Evolutionary conservation across 2,888 invertebrate genomes (phyloP), one percentile per base, ranked within the genome.

Genomic region (Steinernema carpocapsae): DNA sequence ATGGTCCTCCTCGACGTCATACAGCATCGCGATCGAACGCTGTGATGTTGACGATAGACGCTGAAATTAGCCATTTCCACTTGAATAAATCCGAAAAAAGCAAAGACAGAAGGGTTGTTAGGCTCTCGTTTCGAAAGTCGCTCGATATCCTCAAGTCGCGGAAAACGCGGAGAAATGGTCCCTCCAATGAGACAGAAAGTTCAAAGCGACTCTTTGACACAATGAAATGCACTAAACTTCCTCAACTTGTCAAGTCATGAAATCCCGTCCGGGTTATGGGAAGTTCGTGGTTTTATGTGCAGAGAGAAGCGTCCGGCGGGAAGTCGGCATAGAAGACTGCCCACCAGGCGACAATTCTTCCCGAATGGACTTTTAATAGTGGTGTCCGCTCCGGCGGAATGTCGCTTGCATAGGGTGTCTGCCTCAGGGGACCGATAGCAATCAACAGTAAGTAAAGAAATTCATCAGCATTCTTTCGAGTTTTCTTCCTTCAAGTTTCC

Each of bases 1-100:
- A 70, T 82, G 81, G 71, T 85, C 85, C 42, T 85, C 85, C n/a
- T 78, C 79, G 17, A 64, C 64, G 37, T 64, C 64, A 37, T 64
- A 64, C 29, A 64, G 64, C 64, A 64, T 64, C 26, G 48, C n/a
- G 37, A 37, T 37, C 37, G 37, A 37, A 10, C 37, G 37, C 37
- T 37, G 37, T 37, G 10, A 37, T 37, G 37, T 37, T 37, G 37
- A 37, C 37, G 37, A 37, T 37, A 37, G 37, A 37, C 37, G 37
- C 37, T 37, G 37, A 37, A 37, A 37, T 37, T 37, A 37, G 37
- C 37, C 3, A 37, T 37, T 37, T 37, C 37, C 37, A 37, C 37
- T 37, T 37, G 37, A 37, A 37, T 37, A 37, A 37, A 37, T 37
- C 37, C 37, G n/a, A 37, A 37, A 37, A 37, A 37, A 37, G 37